These are phyloP conservation scores for Cerastis leucographa DNA, from an alignment of 2,888 invertebrate species.

Conservation along the genomic window DNA sequence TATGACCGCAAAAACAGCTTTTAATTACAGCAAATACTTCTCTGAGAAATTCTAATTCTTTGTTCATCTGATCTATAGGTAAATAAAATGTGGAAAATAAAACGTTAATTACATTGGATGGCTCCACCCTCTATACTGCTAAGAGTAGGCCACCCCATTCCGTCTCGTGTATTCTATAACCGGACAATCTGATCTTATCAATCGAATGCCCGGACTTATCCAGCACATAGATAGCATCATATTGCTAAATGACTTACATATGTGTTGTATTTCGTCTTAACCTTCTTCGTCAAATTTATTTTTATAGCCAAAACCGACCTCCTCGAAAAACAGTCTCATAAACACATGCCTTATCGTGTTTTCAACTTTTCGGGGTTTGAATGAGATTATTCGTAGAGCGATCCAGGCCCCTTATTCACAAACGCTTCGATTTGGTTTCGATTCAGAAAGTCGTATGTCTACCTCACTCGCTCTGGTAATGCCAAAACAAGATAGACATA, in stretches of 20 bases:
- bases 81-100: slow-evolving; percentile 3
- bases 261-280: neutral
- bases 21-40: slow-evolving; percentile 12
- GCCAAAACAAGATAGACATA: too few relatives aligned
- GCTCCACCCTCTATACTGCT: neutral
- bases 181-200: slow-evolving; percentile 28
- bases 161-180: slow-evolving; percentile 13
- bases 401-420: too few relatives aligned
- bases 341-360: neutral
- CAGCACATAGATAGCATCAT: slow-evolving; percentile 12
- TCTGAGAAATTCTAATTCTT: neutral
- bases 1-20: neutral
- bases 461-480: too few relatives aligned
- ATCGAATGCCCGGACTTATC: neutral
- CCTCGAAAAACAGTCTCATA: neutral
- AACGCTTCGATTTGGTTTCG: too few relatives aligned
- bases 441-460: too few relatives aligned
- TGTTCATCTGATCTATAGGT: neutral
- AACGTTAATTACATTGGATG: slow-evolving; percentile 15
- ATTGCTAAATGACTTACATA: slow-evolving; percentile 7
- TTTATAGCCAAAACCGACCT: neutral
- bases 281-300: neutral
- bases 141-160: slow-evolving; percentile 48
- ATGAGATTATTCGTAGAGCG: neutral
- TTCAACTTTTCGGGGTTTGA: neutral